Percentiles rank a stretch among this genome's conserved stretches.
Evolutionary conservation across 2,797 vertebrate genomes (phyloP).

Genomic region (Gymnopithys bicolor): DNA sequence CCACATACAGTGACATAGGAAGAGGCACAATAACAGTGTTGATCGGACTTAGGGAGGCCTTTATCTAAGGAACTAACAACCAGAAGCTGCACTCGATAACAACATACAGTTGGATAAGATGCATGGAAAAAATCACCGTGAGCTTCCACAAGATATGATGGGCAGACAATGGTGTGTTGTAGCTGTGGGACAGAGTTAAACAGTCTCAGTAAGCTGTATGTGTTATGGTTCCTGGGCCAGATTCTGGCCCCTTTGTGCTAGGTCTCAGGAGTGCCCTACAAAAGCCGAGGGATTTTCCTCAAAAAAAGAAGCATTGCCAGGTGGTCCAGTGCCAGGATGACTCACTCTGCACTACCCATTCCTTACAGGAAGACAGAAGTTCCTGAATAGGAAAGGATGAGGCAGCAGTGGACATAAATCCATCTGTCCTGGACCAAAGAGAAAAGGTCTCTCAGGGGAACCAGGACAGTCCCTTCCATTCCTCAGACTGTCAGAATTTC

Average conservation of each 20-base stretch:
- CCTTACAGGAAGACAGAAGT: slow-evolving; percentile 62
- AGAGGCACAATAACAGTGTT: slow-evolving; percentile 6
- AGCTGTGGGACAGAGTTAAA: slow-evolving; percentile 37
- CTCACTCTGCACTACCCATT: slow-evolving; percentile 27
- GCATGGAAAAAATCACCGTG: slow-evolving; percentile 66
- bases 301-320: slow-evolving; percentile 37
- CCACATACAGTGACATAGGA: slow-evolving; percentile 3
- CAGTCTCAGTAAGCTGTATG: background rate
- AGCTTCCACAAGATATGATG: slow-evolving; percentile 63
- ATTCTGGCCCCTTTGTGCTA: slow-evolving; percentile 45
- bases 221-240: slow-evolving; percentile 16
- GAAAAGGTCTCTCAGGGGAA: background rate
- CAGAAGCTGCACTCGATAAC: slow-evolving; percentile 66
- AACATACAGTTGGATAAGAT: slow-evolving; percentile 49
- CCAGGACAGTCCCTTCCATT: background rate
- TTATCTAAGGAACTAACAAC: slow-evolving; percentile 69
- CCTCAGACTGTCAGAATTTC: background rate
- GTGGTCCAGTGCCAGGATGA: slow-evolving; percentile 36
- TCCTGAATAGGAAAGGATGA: slow-evolving; percentile 62
- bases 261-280: slow-evolving; percentile 30
- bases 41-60: slow-evolving; percentile 41
- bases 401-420: slow-evolving; percentile 21
- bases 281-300: slow-evolving; percentile 12
- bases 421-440: background rate
- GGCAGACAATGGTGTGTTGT: slow-evolving; percentile 45